Base-by-base conservation (phyloP, 2,888 invertebrate genomes). In the Caenorhabditis zanzibari region DNA sequence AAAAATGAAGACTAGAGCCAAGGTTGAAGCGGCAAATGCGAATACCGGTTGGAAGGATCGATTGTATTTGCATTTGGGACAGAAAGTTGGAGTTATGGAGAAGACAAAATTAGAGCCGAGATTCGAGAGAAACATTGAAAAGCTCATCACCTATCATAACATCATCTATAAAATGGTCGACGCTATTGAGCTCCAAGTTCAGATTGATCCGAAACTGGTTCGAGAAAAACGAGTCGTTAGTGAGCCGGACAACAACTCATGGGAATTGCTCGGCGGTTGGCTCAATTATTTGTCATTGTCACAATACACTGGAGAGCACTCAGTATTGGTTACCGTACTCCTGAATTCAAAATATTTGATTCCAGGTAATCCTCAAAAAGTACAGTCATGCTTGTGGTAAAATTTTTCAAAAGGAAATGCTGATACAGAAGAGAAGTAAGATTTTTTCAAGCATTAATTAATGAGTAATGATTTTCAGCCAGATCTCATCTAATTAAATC, bases 231-330 rank as follows among this genome's bases (percentile, higher is more conserved):
- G 41, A 59, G 76, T 82, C 5, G 22, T 47, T 1, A 19, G 47
- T 24, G 54, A 66, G 4, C 38, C 32, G 14, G 63, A 61, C 19
- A 49, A 77, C n/a, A 82, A 73, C 41, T 72, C 68, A 38, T 82
- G 82, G 82, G 82, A 77, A 24, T 22, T 77, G 19, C 59, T 82
- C 19, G 82, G 82, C 3, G 82, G 82, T 24, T 82, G 82, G 82
- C 26, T 82, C 6, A 28, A 73, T 24, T 77, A 44, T 22, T n/a
- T 82, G 58, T 38, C 56, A 22, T 10, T 28, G 10, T 16, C 38
- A 10, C 82, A 82, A 26, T 82, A 59, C 38, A 68, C 72, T 12
- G 77, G 73, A 10, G 26, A 22, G 10, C 35, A 56, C 0, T 4
- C 76, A 52, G 72, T 72, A 22, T 16, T 6, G 38, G 5, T 38